Base-by-base conservation (phyloP, 2,113 vertebrate genomes). In the Dicerorhinus sumatrensis region DNA sequence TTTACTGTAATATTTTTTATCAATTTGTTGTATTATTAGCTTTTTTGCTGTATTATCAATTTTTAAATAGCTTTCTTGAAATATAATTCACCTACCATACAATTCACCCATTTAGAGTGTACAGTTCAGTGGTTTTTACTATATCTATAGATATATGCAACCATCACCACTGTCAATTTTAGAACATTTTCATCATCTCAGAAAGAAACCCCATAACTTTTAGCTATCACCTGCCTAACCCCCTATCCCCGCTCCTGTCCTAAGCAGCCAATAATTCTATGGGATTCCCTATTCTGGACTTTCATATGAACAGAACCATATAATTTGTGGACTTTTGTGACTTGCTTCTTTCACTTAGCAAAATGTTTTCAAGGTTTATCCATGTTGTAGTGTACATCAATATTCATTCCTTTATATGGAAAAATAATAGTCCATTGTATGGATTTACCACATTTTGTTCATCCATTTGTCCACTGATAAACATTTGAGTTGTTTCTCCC, bases 161-260 rank as follows among this genome's bases (percentile, higher is more conserved):
- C 20, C 10, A 80, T 70, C 9, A 65, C 12, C 27, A 60, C 33
- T 62, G 5, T 65, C 31, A 36, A 67, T 60, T 94, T 81, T 65
- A 90, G 83, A 91, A 33, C 48, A 86, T 81, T 93, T 67, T 91
- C 48, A 86, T 86, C 25, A 86, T 75, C 36, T 73, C 48, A 29
- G 46, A 58, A 83, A 62, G 39, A 83, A 60, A 67, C n/a, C 14
- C 12, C 23, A 12, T 42, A 72, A 29, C 4, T 0, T 80, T 86
- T 72, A 65, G 10, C 21, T 80, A 42, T 81, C 36, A 76, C 46
- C 33, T 46, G 46, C 56, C 27, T 62, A 25, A 17, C 13, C 17
- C 13, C 36, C n/a, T 46, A n/a, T 7, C 7, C 36, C 20, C n/a
- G 25, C 23, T 73, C 46, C 5, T 65, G 27, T 80, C 42, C n/a